Conservation (phyloP, 2,888 invertebrate genomes). For the Oxyteleia sp. region DNA sequence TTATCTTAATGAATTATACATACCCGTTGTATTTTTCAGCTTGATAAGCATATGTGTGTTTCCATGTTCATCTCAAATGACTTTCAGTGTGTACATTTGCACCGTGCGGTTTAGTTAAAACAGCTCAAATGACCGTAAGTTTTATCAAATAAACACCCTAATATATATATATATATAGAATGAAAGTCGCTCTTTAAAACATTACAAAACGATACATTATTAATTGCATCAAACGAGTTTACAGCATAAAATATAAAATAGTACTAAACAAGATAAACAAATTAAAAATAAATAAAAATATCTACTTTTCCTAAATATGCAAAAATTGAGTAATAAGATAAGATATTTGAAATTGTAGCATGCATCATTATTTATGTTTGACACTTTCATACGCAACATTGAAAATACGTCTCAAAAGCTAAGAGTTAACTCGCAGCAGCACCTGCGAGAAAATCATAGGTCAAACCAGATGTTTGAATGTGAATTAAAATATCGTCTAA, state of each 20-base stretch:
- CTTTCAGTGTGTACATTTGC: constrained; percentile 1
- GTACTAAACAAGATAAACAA: too few relatives aligned
- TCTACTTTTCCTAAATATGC: neutral
- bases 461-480: constrained; percentile 50
- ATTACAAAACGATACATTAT: too few relatives aligned
- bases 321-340: neutral
- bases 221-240: too few relatives aligned
- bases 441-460: constrained; percentile 30
- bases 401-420: constrained; percentile 4
- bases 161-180: too few relatives aligned
- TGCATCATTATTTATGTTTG: constrained; percentile 15
- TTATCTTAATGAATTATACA: constrained; percentile 29
- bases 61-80: constrained; percentile 11
- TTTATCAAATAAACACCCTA: neutral
- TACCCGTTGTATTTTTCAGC: constrained; percentile 23
- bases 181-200: too few relatives aligned
- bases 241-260: too few relatives aligned
- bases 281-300: too few relatives aligned
- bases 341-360: constrained; percentile 2
- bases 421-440: constrained; percentile 11
- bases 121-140: constrained; percentile 3
- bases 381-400: constrained; percentile 26
- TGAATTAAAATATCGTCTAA: constrained; percentile 56
- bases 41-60: constrained; percentile 15
- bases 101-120: constrained; percentile 9